Evolutionary conservation across 2,888 invertebrate species (phyloP).

Genomic region (Syrphus vitripennis): DNA sequence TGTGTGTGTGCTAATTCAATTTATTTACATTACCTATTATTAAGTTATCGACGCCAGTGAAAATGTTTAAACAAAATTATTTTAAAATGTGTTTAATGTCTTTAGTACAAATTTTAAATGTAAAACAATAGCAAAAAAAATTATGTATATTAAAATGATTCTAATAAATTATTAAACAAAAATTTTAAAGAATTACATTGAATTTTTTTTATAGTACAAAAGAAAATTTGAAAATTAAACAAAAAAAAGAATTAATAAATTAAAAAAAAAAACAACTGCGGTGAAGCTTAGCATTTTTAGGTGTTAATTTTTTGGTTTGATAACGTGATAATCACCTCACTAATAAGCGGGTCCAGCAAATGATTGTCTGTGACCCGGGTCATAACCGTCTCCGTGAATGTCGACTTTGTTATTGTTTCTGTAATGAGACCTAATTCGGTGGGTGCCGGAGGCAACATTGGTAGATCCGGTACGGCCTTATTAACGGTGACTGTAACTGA

Average conservation of each 20-base stretch:
- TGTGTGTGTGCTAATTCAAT: constrained; percentile 19
- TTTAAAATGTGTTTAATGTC: constrained; percentile 39
- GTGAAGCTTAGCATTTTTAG: constrained; percentile 65
- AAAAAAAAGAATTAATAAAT: constrained; percentile 11
- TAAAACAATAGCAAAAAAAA: constrained; percentile 5
- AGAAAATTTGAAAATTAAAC: constrained; percentile 40
- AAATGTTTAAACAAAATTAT: not conserved
- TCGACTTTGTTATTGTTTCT: constrained; percentile 97
- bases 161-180: constrained; percentile 15
- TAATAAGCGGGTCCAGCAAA: constrained; percentile 91
- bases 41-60: constrained; percentile 5
- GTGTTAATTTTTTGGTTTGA: constrained; percentile 64
- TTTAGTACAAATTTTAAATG: constrained; percentile 28
- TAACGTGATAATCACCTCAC: constrained; percentile 87
- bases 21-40: constrained; percentile 10
- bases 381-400: constrained; percentile 96
- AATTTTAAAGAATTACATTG: constrained; percentile 21
- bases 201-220: constrained; percentile 32
- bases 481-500: constrained; percentile 93
- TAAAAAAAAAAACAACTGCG: constrained; percentile 37
- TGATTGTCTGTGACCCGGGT: constrained; percentile 96
- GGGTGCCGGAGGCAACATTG: constrained; percentile 91
- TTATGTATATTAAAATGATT: constrained; percentile 4
- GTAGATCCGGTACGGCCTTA: constrained; percentile 86
- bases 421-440: constrained; percentile 93